Evolutionary conservation across 2,113 vertebrate species (phyloP), one percentile per base, ranked within the genome.

Genomic region (Hydrolagus affinis): DNA sequence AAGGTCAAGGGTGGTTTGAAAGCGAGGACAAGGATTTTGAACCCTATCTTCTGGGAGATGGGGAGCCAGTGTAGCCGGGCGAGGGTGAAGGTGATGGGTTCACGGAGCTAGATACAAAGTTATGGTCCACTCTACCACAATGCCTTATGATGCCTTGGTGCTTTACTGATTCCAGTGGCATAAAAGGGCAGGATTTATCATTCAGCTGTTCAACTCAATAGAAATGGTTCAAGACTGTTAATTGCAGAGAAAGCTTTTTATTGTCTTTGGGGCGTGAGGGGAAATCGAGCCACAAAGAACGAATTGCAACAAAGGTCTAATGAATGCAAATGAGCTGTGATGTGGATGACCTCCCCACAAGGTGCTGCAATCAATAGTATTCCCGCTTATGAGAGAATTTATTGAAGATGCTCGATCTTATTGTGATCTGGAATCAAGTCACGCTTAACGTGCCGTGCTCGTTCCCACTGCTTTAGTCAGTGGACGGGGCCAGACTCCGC

Each of bases 191-290:
- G 6, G n/a, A 75, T 75, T 75, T 56, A 75, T n/a, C n/a, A n/a
- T 75, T 75, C 17, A 56, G 32, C 73, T 3, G 17, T 75, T 30
- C 17, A 44, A 75, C 56, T 75, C 56, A 75, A 75, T 75, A 56
- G 73, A 75, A 75, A 75, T 32, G 17, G 73, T 75, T 30, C 8
- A 21, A 56, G 73, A 56, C 56, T 44, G 73, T 75, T 44, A 75
- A 75, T 75, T 75, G 73, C 21, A 75, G 8, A 75, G 73, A 75
- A 75, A 75, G 72, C 72, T 44, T 74, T 74, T 74, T 44, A 74
- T 75, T 75, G 32, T 57, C 73, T 56, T 75, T 30, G 32, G 44
- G 44, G 44, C 44, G 44, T 44, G 44, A 75, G 32, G 73, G 28
- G 19, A 75, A 75, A 75, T 44, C 2, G 44, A 44, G 44, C 44